Evolutionary conservation across 2,888 invertebrate species (phyloP), one percentile per base, ranked within the genome.

Genomic region (Yponomeuta cagnagella): DNA sequence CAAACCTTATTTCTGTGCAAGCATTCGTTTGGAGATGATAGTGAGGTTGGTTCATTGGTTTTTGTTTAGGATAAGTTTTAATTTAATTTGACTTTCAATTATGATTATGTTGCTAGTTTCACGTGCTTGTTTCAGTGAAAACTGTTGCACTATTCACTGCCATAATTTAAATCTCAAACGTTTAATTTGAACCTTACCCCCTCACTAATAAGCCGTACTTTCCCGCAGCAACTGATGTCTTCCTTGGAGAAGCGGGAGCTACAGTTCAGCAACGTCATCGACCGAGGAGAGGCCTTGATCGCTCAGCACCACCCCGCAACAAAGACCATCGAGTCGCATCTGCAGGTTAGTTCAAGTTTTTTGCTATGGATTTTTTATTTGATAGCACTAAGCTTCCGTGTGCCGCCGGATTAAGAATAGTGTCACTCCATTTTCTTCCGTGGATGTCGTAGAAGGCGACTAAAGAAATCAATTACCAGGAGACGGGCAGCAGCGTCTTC

Each of bases 241-340:
- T 99, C 99, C 75, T 92, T 99, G 82, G 99, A 99, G 89, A 97
- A 97, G 83, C 95, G 98, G 70, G 99, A 99, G 89, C 95, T 97
- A 72, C 98, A 98, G 87, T 98, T 99, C 92, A 98, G 98, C 80
- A 96, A 98, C 72, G 98, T 99, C 64, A 96, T 98, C 86, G 99
- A 99, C 88, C 95, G 98, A 72, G 99, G 99, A 48, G 98, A 99
- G 84, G 96, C 97, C 23, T 89, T 99, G 76, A 95, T 98, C 43
- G 95, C 98, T 43, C 98, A 98, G 82, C 97, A 98, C 78, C 99
- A 99, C 85, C 99, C 99, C 0, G 99, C 98, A 4, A 95, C 96
- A 63, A 98, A 98, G 88, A 98, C 98, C 72, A 98, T 99, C 78
- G 99, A 99, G 90, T 95, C 97, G 0, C 94, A 94, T 82, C 81